These are phyloP conservation scores for Hippocampus zosterae DNA, from an alignment of 2,113 vertebrate genomes.

Conservation along the genomic window DNA sequence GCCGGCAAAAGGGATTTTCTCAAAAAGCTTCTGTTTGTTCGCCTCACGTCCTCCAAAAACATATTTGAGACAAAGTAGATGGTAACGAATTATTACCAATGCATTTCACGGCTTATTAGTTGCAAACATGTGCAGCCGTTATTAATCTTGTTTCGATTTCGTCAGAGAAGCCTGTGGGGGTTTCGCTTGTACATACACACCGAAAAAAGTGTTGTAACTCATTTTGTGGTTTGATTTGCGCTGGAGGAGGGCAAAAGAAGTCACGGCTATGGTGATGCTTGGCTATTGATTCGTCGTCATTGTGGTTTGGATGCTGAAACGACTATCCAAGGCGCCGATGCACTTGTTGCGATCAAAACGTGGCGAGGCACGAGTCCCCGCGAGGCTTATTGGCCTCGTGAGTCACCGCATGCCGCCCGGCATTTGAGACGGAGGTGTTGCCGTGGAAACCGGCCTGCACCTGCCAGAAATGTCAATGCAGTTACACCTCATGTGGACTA, in stretches of 20 bases:
- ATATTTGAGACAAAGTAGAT: constrained; percentile 34
- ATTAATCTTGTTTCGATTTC: constrained; percentile 61
- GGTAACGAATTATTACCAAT: constrained; percentile 52
- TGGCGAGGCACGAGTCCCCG: constrained; percentile 19
- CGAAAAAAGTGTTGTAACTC: constrained; percentile 52
- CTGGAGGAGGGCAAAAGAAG: neutral
- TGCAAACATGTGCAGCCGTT: constrained; percentile 38
- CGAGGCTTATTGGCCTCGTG: constrained; percentile 18
- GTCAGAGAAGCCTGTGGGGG: constrained; percentile 44
- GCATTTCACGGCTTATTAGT: constrained; percentile 66
- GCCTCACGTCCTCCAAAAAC: constrained; percentile 35
- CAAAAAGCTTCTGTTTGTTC: constrained; percentile 34
- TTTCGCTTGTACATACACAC: constrained; percentile 39
- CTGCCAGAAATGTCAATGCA: constrained; percentile 53
- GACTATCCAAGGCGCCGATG: constrained; percentile 19
- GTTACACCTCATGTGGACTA: constrained; percentile 32
- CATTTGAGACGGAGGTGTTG: constrained; percentile 23
- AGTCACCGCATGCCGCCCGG: constrained; percentile 7
- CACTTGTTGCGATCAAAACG: constrained; percentile 30
- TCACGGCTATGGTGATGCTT: constrained; percentile 29
- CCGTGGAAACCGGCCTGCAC: constrained; percentile 44
- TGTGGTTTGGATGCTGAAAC: constrained; percentile 48
- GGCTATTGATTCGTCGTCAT: constrained; percentile 49
- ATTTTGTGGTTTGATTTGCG: neutral
- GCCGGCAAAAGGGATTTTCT: constrained; percentile 16